Conservation (phyloP, 2,797 vertebrate species). For the Ispidina picta region DNA sequence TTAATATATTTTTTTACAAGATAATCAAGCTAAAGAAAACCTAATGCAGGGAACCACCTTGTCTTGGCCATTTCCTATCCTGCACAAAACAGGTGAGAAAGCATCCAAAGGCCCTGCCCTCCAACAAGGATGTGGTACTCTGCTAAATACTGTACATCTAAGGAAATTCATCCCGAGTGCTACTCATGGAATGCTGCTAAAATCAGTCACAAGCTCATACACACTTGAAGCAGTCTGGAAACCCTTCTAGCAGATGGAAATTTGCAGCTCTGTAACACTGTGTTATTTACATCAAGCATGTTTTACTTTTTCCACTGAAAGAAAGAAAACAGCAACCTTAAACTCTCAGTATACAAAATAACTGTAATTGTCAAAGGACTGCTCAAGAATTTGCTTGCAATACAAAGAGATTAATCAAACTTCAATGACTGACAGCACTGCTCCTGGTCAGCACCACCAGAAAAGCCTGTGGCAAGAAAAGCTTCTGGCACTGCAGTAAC, state of each 20-base stretch:
- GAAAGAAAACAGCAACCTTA: neutral
- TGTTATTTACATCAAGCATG: neutral
- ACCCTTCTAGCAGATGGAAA: neutral
- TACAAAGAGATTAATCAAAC: slow-evolving; percentile 6
- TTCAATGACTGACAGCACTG: neutral
- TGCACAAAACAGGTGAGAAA: neutral
- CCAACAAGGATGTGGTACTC: neutral
- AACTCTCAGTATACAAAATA: neutral
- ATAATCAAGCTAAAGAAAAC: neutral
- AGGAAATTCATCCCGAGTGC: neutral
- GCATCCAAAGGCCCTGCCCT: neutral
- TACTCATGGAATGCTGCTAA: slow-evolving; percentile 21
- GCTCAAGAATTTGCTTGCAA: neutral
- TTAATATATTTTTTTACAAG: neutral
- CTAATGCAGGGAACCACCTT: neutral
- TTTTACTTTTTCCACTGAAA: slow-evolving; percentile 12
- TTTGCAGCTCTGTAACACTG: neutral
- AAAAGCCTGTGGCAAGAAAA: neutral
- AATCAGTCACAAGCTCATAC: neutral
- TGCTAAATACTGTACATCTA: neutral
- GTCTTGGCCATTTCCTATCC: neutral
- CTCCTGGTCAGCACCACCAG: neutral
- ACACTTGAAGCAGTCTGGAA: slow-evolving; percentile 40
- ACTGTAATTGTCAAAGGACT: neutral
- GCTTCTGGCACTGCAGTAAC: slow-evolving; percentile 10